phyloP scores from a whole-genome alignment of 92 coral and sea anemone species.

The Nematostella vectensis region DNA sequence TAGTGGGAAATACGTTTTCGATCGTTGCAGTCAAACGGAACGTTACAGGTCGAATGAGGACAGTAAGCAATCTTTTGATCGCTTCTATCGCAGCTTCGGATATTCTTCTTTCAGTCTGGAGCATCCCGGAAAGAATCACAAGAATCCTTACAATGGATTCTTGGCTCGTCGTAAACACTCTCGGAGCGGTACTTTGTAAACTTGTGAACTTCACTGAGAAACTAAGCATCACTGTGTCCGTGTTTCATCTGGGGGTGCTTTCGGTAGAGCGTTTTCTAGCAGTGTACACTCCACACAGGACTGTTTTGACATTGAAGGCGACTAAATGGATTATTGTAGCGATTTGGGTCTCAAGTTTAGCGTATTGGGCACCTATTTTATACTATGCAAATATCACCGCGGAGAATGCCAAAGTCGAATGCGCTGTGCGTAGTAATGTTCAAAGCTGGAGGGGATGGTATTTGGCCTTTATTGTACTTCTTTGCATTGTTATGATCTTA shows the following conservation, averaged over 20 bases:
- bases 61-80: conserved; percentile 32
- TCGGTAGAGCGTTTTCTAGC: conserved; percentile 55
- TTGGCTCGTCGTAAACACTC: conserved; percentile 36
- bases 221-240: conserved; percentile 43
- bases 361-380: conserved; percentile 39
- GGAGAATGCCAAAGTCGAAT: conserved; percentile 5
- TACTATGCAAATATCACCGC: conserved; percentile 33
- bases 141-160: conserved; percentile 32
- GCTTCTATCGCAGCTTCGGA: conserved; percentile 43
- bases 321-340: conserved; percentile 15
- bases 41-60: conserved; percentile 41
- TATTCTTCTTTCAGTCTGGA: conserved; percentile 33
- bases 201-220: conserved; percentile 50
- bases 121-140: conserved; percentile 44
- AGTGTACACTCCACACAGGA: conserved; percentile 36
- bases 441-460: conserved; percentile 45
- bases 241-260: conserved; percentile 39
- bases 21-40: conserved; percentile 36
- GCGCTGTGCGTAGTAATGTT: conserved; percentile 35
- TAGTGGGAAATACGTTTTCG: conserved; percentile 34
- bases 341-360: conserved; percentile 28
- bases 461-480: conserved; percentile 29
- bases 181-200: conserved; percentile 42
- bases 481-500: conserved; percentile 26
- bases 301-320: conserved; percentile 19